These are phyloP conservation scores for Clivina fossor DNA, from an alignment of 2,888 invertebrate genomes.

Conservation along the genomic window DNA sequence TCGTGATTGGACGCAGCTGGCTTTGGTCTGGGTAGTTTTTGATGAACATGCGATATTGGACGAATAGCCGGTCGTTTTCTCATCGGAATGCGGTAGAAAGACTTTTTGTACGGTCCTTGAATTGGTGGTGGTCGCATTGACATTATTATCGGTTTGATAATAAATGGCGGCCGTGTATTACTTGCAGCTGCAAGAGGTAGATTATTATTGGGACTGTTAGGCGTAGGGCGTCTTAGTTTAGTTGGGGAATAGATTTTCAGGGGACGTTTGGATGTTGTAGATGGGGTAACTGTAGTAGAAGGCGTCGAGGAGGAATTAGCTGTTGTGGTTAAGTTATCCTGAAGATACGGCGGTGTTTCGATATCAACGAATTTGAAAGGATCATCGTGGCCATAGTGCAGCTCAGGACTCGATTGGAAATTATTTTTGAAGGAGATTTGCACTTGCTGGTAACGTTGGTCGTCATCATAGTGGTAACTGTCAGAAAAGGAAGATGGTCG, in stretches of 20 bases:
- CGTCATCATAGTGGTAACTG: constrained; percentile 7
- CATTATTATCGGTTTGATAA: constrained; percentile 31
- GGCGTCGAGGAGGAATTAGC: no score
- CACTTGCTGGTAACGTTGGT: constrained; percentile 1
- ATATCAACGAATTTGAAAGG: background rate
- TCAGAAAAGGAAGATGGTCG: constrained; percentile 10
- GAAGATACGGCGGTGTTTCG: background rate
- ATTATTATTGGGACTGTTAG: background rate
- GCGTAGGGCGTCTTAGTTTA: no score
- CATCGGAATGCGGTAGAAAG: constrained; percentile 19
- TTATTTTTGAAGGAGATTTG: no score
- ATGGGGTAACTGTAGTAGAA: constrained; percentile 5
- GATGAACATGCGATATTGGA: constrained; percentile 24
- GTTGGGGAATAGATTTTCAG: no score
- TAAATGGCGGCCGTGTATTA: constrained; percentile 32
- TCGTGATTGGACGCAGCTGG: constrained; percentile 1
- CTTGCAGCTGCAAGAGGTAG: no score
- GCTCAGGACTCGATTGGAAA: constrained; percentile 11
- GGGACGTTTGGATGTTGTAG: no score
- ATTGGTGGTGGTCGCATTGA: constrained; percentile 26
- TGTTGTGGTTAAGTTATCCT: background rate
- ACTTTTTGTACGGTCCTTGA: constrained; percentile 24
- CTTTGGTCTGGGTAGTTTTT: constrained; percentile 19
- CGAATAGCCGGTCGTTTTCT: constrained; percentile 18
- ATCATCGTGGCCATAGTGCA: constrained; percentile 1